Conservation (phyloP, 2,113 vertebrate species). For the Albula glossodonta region DNA sequence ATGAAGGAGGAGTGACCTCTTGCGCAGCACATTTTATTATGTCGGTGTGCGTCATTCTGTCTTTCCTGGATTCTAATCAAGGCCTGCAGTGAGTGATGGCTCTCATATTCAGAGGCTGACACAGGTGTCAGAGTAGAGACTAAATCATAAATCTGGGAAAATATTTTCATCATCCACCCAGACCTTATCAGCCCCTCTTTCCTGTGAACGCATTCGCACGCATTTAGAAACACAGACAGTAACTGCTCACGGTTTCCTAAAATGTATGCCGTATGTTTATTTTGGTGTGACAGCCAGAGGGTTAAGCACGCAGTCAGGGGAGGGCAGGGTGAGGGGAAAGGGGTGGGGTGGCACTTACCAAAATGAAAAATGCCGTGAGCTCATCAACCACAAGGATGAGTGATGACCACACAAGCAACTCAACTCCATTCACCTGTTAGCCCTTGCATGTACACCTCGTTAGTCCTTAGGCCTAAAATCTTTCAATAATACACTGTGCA, state of each 20-base stretch:
- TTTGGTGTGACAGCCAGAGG: neutral
- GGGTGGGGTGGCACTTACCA: neutral
- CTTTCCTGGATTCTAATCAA: neutral
- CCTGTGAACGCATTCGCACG: neutral
- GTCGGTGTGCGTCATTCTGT: neutral
- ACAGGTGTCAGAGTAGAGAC: slow-evolving; percentile 1
- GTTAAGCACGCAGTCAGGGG: neutral
- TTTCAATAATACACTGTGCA: neutral
- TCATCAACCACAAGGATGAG: slow-evolving; percentile 1
- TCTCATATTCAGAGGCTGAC: neutral
- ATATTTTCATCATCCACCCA: neutral
- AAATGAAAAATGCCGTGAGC: neutral
- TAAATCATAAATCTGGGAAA: neutral
- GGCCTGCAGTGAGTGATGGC: neutral
- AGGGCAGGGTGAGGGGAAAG: neutral
- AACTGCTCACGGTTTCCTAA: neutral
- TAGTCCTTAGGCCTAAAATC: neutral
- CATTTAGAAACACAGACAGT: neutral
- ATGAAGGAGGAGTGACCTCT: neutral
- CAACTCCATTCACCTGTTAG: neutral
- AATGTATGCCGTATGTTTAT: neutral
- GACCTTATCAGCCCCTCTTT: neutral
- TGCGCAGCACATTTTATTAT: neutral
- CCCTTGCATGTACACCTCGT: neutral
- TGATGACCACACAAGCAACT: neutral